Percentiles rank a stretch among this genome's conserved stretches.
Conservation (phyloP, 2,888 invertebrate genomes). For the Scaptomyza tumidula region DNA sequence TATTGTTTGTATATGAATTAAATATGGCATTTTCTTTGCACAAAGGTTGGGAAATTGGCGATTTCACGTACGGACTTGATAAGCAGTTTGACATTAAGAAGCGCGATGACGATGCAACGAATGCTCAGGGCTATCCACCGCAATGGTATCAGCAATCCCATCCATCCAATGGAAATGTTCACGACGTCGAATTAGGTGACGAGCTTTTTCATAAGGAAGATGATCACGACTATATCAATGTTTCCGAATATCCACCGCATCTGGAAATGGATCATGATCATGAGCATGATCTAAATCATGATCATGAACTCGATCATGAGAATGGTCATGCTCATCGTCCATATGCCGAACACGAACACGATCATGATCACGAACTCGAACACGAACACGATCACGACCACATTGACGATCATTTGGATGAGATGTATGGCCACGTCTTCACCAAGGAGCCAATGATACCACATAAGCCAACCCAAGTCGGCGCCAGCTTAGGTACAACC, state of each 20-base stretch:
- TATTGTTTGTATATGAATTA: neutral
- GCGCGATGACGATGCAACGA: constrained; percentile 40
- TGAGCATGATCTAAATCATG: constrained; percentile 30
- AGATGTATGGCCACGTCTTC: constrained; percentile 69
- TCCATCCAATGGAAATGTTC: constrained; percentile 29
- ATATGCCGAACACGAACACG: constrained; percentile 15
- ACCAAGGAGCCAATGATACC: constrained; percentile 77
- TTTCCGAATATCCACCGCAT: constrained; percentile 79
- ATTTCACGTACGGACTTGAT: constrained; percentile 43
- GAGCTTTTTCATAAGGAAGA: constrained; percentile 60
- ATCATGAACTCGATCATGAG: constrained; percentile 14
- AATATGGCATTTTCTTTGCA: neutral
- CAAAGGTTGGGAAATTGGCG: constrained; percentile 53
- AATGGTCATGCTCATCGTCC: constrained; percentile 18
- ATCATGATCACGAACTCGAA: constrained; percentile 9
- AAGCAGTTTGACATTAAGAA: constrained; percentile 28
- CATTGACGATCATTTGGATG: constrained; percentile 50
- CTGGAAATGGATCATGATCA: constrained; percentile 38
- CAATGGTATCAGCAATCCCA: constrained; percentile 55
- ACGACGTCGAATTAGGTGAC: constrained; percentile 55
- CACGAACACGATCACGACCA: constrained; percentile 14
- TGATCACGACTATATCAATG: constrained; percentile 67
- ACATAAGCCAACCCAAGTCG: constrained; percentile 41
- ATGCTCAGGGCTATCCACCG: constrained; percentile 47
- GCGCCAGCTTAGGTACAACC: constrained; percentile 32